phyloP scores from a whole-genome alignment of 2,888 invertebrate species.

The Siphonodentalium dalli region DNA sequence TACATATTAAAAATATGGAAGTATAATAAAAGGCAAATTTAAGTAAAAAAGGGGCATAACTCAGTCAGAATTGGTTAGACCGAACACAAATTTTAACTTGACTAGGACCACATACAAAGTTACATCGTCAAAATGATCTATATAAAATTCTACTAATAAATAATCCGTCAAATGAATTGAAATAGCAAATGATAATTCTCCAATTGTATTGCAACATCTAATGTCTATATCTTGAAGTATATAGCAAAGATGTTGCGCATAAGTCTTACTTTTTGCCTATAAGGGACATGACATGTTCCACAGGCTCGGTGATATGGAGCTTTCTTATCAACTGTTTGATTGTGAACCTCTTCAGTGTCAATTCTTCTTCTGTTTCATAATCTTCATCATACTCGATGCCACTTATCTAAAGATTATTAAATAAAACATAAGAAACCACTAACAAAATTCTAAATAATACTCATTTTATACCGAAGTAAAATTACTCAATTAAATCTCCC shows the following conservation, averaged over 20 bases:
- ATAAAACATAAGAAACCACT: not conserved
- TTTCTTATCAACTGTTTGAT: conserved; percentile 66
- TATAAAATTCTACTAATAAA: no score
- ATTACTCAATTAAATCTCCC: not conserved
- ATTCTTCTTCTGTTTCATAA: conserved; percentile 45
- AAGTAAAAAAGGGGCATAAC: no score
- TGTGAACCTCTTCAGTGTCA: conserved; percentile 57
- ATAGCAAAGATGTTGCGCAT: not conserved
- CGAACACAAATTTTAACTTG: no score
- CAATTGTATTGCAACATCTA: no score
- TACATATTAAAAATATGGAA: no score
- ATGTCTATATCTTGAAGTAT: no score
- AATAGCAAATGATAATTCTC: no score
- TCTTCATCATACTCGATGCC: conserved; percentile 45
- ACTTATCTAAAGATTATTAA: conserved; percentile 20
- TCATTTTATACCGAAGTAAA: not conserved
- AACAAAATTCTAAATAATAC: not conserved
- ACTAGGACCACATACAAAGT: no score
- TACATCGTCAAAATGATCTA: no score
- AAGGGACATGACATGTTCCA: conserved; percentile 65
- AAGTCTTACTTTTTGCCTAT: conserved; percentile 66
- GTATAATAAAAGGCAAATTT: no score
- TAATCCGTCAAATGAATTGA: no score
- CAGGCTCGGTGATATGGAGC: conserved; percentile 66
- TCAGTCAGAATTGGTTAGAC: no score